phyloP scores from a whole-genome alignment of 2,797 vertebrate genomes.

The Epinephelus malabaricus region DNA sequence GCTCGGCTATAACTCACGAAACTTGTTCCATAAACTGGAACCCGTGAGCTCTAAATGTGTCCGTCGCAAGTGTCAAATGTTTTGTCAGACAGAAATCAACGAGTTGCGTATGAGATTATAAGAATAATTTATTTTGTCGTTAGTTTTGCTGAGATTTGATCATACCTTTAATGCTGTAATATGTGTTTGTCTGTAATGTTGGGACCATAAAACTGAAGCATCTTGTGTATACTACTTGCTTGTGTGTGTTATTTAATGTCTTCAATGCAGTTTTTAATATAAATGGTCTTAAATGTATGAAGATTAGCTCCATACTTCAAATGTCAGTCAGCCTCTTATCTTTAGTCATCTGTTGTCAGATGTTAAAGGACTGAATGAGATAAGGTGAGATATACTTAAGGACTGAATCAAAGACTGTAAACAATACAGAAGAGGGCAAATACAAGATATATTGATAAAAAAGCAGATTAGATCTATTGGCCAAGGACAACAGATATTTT shows the following conservation, averaged over 20 bases:
- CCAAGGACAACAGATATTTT: neutral
- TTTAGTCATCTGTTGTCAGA: neutral
- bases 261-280: neutral
- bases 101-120: neutral
- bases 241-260: neutral
- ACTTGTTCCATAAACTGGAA: neutral
- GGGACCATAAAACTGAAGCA: conserved; percentile 19
- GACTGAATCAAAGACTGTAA: neutral
- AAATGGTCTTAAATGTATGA: neutral
- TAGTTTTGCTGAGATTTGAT: neutral
- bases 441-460: neutral
- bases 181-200: conserved; percentile 16
- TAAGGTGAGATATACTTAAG: neutral
- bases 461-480: neutral
- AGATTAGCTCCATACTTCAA: neutral
- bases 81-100: neutral
- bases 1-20: neutral
- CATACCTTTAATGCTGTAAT: neutral
- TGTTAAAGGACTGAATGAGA: neutral
- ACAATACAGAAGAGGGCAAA: neutral
- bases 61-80: neutral
- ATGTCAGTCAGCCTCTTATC: neutral
- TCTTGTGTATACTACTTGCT: neutral
- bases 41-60: conserved; percentile 5
- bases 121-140: conserved; percentile 5